Evolutionary conservation across 2,888 invertebrate genomes (phyloP).

Genomic region (Thereva unica): DNA sequence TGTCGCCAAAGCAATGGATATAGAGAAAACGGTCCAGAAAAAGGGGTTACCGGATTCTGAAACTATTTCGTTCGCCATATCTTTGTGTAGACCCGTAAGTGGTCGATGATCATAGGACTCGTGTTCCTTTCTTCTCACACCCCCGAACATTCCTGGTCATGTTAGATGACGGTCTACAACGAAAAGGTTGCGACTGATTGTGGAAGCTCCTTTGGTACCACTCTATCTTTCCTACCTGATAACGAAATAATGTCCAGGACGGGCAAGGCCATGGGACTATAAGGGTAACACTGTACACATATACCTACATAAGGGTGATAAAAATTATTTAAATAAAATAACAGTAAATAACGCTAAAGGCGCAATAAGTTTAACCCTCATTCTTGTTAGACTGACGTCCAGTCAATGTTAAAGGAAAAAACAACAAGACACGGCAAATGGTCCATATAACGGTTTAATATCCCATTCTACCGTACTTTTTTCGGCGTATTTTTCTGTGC

Average conservation of each 20-base stretch:
- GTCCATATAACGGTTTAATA: neutral
- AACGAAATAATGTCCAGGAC: slow-evolving; percentile 23
- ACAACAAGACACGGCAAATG: slow-evolving; percentile 1
- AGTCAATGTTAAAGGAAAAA: neutral
- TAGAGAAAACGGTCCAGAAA: slow-evolving; percentile 26
- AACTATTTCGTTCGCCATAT: slow-evolving; percentile 37
- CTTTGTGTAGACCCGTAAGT: slow-evolving; percentile 30
- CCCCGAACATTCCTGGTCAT: slow-evolving; percentile 31
- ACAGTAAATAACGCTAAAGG: slow-evolving; percentile 41
- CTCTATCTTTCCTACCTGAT: slow-evolving; percentile 25
- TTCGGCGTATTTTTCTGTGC: too few relatives aligned
- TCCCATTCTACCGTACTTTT: too few relatives aligned
- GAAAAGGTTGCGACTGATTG: slow-evolving; percentile 35
- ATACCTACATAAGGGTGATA: slow-evolving; percentile 8
- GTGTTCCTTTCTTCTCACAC: slow-evolving; percentile 6
- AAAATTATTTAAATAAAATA: slow-evolving; percentile 39
- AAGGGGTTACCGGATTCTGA: slow-evolving; percentile 36
- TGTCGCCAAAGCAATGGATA: slow-evolving; percentile 25
- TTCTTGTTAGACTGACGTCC: neutral
- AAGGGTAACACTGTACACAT: neutral
- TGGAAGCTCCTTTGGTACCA: slow-evolving; percentile 26
- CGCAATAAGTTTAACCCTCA: slow-evolving; percentile 38
- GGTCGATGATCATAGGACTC: slow-evolving; percentile 23
- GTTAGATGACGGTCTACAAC: slow-evolving; percentile 33
- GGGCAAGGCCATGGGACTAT: slow-evolving; percentile 17